phyloP scores from a whole-genome alignment of 2,113 vertebrate species.

The Hemicordylus capensis region DNA sequence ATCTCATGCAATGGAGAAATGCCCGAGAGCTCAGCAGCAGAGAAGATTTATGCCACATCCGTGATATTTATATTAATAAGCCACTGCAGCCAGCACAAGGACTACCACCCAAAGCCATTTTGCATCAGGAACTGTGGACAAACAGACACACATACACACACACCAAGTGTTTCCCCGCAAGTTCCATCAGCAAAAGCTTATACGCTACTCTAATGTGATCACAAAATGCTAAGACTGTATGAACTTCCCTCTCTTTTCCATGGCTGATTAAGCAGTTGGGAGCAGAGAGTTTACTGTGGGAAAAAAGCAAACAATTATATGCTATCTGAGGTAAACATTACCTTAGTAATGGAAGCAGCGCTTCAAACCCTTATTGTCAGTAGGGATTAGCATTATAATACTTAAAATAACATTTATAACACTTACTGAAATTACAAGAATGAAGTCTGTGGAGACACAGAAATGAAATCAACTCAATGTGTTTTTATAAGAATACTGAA shows the following conservation, averaged over 20 bases:
- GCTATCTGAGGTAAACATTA: constrained; percentile 92
- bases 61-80: constrained; percentile 68
- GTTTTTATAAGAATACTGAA: constrained; percentile 87
- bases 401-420: constrained; percentile 93
- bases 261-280: constrained; percentile 89
- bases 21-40: constrained; percentile 50
- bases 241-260: constrained; percentile 80
- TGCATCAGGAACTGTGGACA: constrained; percentile 52
- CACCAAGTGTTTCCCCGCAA: constrained; percentile 14
- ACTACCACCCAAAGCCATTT: constrained; percentile 49
- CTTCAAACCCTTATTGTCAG: constrained; percentile 87
- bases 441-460: constrained; percentile 80
- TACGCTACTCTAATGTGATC: constrained; percentile 66
- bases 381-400: constrained; percentile 87
- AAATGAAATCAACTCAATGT: constrained; percentile 86
- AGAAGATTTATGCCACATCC: constrained; percentile 59
- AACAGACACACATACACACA: constrained; percentile 41
- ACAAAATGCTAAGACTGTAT: constrained; percentile 69
- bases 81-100: constrained; percentile 54
- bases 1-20: constrained; percentile 35
- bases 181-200: constrained; percentile 52
- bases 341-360: constrained; percentile 87
- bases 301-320: constrained; percentile 85
- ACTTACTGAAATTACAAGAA: constrained; percentile 88
- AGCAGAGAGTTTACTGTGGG: constrained; percentile 79